phyloP scores from a whole-genome alignment of 2,113 vertebrate species.

The Anolis sagrei region DNA sequence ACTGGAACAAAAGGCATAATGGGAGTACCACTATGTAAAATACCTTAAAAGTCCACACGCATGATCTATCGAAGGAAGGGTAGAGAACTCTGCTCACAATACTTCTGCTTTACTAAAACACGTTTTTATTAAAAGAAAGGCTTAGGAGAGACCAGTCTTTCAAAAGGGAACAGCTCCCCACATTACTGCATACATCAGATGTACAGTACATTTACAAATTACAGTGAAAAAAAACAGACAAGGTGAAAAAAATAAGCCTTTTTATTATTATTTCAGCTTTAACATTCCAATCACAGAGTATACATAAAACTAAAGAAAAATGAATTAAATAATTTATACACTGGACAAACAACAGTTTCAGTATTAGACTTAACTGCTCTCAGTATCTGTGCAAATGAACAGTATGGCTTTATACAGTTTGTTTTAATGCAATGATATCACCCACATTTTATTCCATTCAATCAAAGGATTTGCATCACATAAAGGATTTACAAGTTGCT shows the following conservation, averaged over 20 bases:
- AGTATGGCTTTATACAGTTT: slow-evolving; percentile 70
- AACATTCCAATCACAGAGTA: slow-evolving; percentile 50
- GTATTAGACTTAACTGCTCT: slow-evolving; percentile 51
- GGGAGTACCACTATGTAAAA: neutral
- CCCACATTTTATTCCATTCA: slow-evolving; percentile 26
- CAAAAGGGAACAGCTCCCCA: neutral
- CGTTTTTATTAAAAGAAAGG: neutral
- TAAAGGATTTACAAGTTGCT: slow-evolving; percentile 42
- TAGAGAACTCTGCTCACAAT: too few species aligned
- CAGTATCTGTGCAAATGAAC: slow-evolving; percentile 74
- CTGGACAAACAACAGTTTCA: slow-evolving; percentile 60
- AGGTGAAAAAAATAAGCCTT: neutral
- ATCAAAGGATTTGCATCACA: slow-evolving; percentile 51
- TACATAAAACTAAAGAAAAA: slow-evolving; percentile 49
- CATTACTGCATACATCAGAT: neutral
- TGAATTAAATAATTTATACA: slow-evolving; percentile 65
- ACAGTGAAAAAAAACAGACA: neutral
- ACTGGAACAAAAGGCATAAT: neutral
- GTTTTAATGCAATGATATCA: slow-evolving; percentile 30
- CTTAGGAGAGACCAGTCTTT: neutral
- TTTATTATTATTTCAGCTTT: slow-evolving; percentile 30
- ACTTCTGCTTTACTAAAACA: too few species aligned
- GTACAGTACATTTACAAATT: neutral
- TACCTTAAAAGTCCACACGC: too few species aligned
- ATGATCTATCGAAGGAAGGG: too few species aligned